Percentiles rank a stretch among this genome's conserved stretches.
phyloP scores from a whole-genome alignment of 2,888 invertebrate species.

The Nomada goodeniana region DNA sequence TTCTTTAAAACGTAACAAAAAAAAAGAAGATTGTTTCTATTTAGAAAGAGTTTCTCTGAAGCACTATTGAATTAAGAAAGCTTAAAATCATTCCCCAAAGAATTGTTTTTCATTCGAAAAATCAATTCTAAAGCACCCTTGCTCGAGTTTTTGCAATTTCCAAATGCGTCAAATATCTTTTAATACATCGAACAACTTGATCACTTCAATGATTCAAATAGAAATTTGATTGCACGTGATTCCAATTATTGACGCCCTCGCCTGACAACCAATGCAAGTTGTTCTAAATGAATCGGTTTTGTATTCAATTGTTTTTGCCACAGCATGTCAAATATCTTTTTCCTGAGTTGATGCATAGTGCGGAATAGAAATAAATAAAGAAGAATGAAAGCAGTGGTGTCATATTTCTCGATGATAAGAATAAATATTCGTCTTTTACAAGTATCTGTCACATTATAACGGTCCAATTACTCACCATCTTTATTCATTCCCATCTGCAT shows the following conservation, averaged over 20 bases:
- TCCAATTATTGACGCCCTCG: not conserved
- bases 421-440: not conserved
- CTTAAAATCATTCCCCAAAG: slow-evolving; percentile 12
- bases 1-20: slow-evolving; percentile 60
- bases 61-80: slow-evolving; percentile 7
- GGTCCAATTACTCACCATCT: slow-evolving; percentile 92
- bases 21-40: slow-evolving; percentile 52
- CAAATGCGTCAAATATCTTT: not conserved
- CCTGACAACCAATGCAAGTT: slow-evolving; percentile 10
- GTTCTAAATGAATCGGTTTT: slow-evolving; percentile 23
- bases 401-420: slow-evolving; percentile 12
- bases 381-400: not conserved
- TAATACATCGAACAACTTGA: slow-evolving; percentile 45
- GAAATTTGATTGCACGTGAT: not conserved
- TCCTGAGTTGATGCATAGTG: not conserved
- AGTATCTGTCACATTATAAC: slow-evolving; percentile 1
- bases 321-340: not conserved
- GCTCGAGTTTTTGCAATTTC: not conserved
- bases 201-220: not conserved
- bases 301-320: not conserved
- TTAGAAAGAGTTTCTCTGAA: slow-evolving; percentile 39
- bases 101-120: slow-evolving; percentile 10
- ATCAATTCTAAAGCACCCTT: slow-evolving; percentile 17
- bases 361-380: slow-evolving; percentile 6
- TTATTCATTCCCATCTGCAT: slow-evolving; percentile 99